Evolutionary conservation across 2,888 invertebrate genomes (phyloP), one percentile per base, ranked within the genome.

Genomic region (Drosophila mercatorum): DNA sequence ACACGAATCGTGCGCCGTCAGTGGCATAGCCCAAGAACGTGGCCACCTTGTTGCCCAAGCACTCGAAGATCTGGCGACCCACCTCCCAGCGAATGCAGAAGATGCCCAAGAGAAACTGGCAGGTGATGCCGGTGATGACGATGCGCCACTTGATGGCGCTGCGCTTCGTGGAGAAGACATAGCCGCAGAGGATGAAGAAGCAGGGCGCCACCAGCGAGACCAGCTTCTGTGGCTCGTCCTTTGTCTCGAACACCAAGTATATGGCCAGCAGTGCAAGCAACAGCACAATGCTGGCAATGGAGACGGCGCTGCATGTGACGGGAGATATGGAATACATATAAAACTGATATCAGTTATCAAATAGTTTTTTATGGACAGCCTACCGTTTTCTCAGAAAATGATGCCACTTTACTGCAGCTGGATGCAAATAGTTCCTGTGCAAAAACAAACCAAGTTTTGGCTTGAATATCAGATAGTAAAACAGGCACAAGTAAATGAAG

Each of bases 71-170:
- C 0, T 93, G 90, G 49, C 96, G 93, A 0, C 98, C 98, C 1
- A 95, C 93, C 2, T 95, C 93, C 97, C 97, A 98, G 68, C 97
- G 94, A 74, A 99, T 96, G 71, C 97, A 97, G 28, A 98, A 81
- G 1, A 98, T 87, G 0, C 97, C 98, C 67, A 99, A 95, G 5
- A 95, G 66, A 88, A 98, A 97, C 93, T 99, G 99, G 8, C 98
- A 93, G 0, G 95, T 93, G 26, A 98, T 93, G 0, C 98, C 98
- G 88, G 95, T 95, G 26, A 96, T 87, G 0, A 98, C 96, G 0
- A 96, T 95, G 6, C 95, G 94, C 98, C 98, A 97, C 68, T 95
- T 94, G 5, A 97, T 94, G 94, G 91, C 94, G 90, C 74, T 93
- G 82, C 66, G 94, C 94, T 95, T 93, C 60, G 94, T 94, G 4